Evolutionary conservation across 2,888 invertebrate genomes (phyloP), one percentile per base, ranked within the genome.

Genomic region (Machimus rusticus): DNA sequence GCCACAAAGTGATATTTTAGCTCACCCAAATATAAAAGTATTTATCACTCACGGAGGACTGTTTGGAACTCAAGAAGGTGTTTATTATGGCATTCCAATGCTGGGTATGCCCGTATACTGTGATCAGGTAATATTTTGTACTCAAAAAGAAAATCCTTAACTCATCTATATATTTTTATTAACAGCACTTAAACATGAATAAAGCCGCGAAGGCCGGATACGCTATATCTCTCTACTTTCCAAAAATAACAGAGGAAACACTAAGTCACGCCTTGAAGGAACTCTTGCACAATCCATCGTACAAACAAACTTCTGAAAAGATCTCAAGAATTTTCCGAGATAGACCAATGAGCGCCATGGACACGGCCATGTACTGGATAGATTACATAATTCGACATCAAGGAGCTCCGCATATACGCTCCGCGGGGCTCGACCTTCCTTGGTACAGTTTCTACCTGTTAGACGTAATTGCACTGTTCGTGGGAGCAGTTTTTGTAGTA

Each of bases 1-100:
- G 87, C 94, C 94, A 0, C 94, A 94, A 89, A 91, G 92, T 76
- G 94, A 94, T 89, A 92, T 94, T 19, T 88, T 93, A 90, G 93
- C 92, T 4, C 93, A 93, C 90, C 92, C 90, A 0, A 93, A 93
- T 88, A 90, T 93, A 0, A 93, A 92, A 88, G 90, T 92, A 0
- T 93, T 93, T 88, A 93, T 93, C 31, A 92, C 93, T 0, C 93
- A 93, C 87, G 93, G 93, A 8, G 93, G 92, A 0, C 89, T 92
- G 0, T 91, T 93, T 57, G 93, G 93, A 87, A 92, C 92, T 0
- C 93, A 93, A 89, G 93, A 93, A 88, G 92, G 93, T 14, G 91
- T 93, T 0, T 90, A 92, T 86, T 90, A 92, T 88, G 93, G 91
- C 1, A 92, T 93, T 1, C 93, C 93, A 6, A 91, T 93, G 90